Conservation (phyloP, 2,113 vertebrate genomes). For the Osmerus mordax region DNA sequence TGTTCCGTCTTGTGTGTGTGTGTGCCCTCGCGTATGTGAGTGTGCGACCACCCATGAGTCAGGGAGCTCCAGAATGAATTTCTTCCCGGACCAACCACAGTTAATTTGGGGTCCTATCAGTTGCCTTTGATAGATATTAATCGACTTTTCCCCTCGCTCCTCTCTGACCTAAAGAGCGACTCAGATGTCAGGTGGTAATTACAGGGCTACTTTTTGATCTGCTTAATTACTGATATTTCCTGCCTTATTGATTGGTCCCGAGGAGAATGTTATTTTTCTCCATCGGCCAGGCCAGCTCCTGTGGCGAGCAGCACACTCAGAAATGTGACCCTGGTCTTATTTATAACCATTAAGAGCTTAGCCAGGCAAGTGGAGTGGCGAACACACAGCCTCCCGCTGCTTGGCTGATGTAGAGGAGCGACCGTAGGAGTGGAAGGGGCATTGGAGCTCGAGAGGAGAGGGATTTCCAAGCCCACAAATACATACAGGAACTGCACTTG, state of each 20-base stretch:
- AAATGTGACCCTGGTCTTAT: neutral
- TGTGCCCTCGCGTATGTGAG: slow-evolving; percentile 9
- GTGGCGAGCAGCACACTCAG: neutral
- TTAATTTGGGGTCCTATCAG: slow-evolving; percentile 29
- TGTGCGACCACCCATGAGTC: slow-evolving; percentile 22
- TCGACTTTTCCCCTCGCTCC: slow-evolving; percentile 21
- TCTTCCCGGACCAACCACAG: slow-evolving; percentile 36
- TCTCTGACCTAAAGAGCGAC: slow-evolving; percentile 23
- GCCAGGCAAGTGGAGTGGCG: neutral
- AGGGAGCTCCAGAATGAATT: neutral
- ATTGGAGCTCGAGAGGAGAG: neutral
- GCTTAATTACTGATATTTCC: slow-evolving; percentile 37
- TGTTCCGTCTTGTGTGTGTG: too few species aligned
- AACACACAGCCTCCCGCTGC: neutral
- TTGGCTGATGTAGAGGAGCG: neutral
- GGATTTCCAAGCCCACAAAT: neutral
- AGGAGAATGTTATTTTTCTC: neutral
- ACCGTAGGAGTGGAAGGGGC: neutral
- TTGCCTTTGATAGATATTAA: slow-evolving; percentile 38
- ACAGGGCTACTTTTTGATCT: slow-evolving; percentile 23
- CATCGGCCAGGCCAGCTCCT: neutral
- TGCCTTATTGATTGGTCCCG: slow-evolving; percentile 18
- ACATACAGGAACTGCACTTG: too few species aligned
- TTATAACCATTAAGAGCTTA: neutral
- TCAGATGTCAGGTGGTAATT: slow-evolving; percentile 35